Percentiles rank a stretch among this genome's conserved stretches.
Conservation (phyloP, 2,113 vertebrate species). For the Halichoeres trimaculatus region DNA sequence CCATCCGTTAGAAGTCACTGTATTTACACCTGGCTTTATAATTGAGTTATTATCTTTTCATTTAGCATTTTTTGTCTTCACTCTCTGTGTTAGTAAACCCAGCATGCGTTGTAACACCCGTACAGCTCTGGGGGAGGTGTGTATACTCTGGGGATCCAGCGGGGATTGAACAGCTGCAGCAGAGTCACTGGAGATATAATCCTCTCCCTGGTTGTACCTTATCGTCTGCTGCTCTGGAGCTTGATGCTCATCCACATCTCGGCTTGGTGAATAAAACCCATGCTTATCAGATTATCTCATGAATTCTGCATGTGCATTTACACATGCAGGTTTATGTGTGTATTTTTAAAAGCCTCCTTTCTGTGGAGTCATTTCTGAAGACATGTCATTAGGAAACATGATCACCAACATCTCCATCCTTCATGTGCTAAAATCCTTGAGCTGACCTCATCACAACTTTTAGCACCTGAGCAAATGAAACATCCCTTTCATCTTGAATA, state of each 20-base stretch:
- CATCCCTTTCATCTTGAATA: conserved; percentile 47
- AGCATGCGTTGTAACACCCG: not conserved
- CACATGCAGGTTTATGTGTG: not conserved
- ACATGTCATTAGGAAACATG: too few species aligned
- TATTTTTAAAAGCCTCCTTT: too few species aligned
- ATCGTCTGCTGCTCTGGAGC: not conserved
- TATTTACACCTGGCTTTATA: not conserved
- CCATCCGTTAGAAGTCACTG: not conserved
- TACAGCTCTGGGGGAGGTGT: conserved; percentile 30
- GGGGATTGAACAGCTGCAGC: conserved; percentile 47
- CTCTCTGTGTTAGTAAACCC: conserved; percentile 13
- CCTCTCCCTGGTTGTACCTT: conserved; percentile 37
- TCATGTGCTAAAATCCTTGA: conserved; percentile 27
- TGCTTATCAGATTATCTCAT: conserved; percentile 15
- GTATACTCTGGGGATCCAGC: conserved; percentile 27
- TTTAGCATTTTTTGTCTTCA: not conserved
- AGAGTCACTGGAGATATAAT: conserved; percentile 49
- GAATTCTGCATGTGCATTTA: not conserved
- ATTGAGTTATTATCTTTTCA: conserved; percentile 20
- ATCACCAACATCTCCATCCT: not conserved
- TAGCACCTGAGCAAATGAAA: conserved; percentile 26
- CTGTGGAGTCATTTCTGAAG: too few species aligned
- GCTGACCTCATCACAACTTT: conserved; percentile 25
- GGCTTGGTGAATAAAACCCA: conserved; percentile 43
- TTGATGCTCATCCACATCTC: conserved; percentile 41